Evolutionary conservation across 1,140 invertebrate genomes (phyloP).

Genomic region (Pseudomyrmex pallidus): DNA sequence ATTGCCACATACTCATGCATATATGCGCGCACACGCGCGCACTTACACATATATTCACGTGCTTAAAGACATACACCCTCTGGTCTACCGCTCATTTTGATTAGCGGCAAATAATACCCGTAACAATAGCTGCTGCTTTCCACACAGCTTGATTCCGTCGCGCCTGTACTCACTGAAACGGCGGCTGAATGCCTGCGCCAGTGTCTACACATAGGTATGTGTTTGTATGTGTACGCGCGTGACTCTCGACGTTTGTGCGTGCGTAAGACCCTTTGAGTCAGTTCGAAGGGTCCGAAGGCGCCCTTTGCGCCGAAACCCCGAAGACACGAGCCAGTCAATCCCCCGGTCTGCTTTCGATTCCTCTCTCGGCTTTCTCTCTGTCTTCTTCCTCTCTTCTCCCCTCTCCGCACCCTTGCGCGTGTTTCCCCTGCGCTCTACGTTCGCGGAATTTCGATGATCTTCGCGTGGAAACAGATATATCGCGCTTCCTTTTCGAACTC

Average conservation of each 20-base stretch:
- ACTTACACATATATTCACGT: background rate
- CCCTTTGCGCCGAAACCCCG: conserved; percentile 38
- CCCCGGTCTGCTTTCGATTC: conserved; percentile 70
- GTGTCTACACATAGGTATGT: background rate
- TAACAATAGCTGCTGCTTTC: conserved; percentile 71
- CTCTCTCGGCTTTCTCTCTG: conserved; percentile 15
- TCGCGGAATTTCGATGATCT: conserved; percentile 72
- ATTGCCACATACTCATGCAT: background rate
- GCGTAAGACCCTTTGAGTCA: conserved; percentile 57
- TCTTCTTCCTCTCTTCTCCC: conserved; percentile 30
- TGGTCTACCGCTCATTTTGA: conserved; percentile 67
- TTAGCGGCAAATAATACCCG: conserved; percentile 75
- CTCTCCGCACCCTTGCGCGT: background rate
- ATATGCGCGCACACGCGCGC: conserved; percentile 29
- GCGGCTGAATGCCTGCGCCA: background rate
- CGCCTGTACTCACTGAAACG: conserved; percentile 6
- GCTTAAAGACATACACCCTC: conserved; percentile 22
- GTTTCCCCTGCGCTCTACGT: conserved; percentile 56
- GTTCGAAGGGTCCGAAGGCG: conserved; percentile 31
- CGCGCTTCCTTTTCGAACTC: conserved; percentile 53
- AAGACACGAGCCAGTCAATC: conserved; percentile 73
- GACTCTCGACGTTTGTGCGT: conserved; percentile 25
- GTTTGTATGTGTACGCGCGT: conserved; percentile 30
- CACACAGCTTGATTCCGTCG: conserved; percentile 23
- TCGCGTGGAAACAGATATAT: conserved; percentile 69